phyloP scores from a whole-genome alignment of 1,140 invertebrate species.

The Cataglyphis hispanica region DNA sequence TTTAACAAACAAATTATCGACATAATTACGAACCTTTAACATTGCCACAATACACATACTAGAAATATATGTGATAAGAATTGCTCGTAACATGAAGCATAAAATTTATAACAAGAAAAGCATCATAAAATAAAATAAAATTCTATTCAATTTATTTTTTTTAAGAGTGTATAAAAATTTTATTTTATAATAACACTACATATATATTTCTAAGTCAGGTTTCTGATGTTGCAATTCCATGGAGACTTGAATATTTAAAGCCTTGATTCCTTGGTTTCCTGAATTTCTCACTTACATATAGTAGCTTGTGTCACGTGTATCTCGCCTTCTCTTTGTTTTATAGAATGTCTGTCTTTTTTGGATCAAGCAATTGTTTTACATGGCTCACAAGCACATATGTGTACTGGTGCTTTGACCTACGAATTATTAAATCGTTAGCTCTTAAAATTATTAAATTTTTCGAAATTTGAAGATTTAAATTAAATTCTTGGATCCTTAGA shows the following conservation, averaged over 20 bases:
- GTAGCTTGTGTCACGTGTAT: too few species aligned
- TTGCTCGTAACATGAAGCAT: too few species aligned
- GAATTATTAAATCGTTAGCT: slow-evolving; percentile 4
- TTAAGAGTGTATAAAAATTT: background rate
- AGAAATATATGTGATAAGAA: too few species aligned
- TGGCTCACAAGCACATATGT: background rate
- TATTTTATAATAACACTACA: background rate
- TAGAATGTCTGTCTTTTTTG: too few species aligned
- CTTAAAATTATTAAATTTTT: background rate
- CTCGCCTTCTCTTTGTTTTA: too few species aligned
- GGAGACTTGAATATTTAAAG: background rate
- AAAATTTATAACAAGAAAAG: too few species aligned
- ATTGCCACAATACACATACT: background rate
- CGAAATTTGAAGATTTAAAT: background rate
- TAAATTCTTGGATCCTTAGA: background rate
- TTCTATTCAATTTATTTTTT: background rate
- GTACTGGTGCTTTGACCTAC: background rate
- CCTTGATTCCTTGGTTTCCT: background rate
- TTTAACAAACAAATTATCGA: background rate
- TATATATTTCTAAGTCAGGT: background rate
- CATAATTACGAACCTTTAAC: background rate
- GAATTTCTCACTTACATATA: too few species aligned
- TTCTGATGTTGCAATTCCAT: background rate
- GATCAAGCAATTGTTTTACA: background rate
- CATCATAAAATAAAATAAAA: background rate